phyloP scores from a whole-genome alignment of 2,797 vertebrate genomes.

The Anas flavirostris region DNA sequence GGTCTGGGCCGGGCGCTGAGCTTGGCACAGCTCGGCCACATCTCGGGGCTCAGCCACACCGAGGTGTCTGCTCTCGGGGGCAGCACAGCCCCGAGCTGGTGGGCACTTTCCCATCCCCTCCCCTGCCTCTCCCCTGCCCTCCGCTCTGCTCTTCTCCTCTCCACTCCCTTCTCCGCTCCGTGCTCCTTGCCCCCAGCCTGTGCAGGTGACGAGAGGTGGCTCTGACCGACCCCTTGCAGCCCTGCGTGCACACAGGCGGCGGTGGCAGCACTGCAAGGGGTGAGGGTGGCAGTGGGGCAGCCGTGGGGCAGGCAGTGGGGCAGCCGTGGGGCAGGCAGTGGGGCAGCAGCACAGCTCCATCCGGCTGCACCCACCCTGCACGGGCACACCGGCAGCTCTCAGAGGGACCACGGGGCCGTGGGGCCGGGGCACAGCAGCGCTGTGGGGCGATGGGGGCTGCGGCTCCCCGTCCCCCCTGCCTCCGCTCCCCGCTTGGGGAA shows the following conservation, averaged over 20 bases:
- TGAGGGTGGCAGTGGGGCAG: background rate
- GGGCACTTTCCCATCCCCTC: background rate
- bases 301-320: too few species aligned
- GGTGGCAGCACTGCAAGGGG: rapidly evolving
- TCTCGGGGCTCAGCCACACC: background rate
- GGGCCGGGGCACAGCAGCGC: background rate
- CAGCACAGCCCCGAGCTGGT: background rate
- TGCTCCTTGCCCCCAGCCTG: background rate
- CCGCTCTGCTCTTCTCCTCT: background rate
- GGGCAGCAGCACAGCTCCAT: background rate
- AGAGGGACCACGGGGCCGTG: rapidly evolving
- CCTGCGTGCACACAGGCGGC: background rate
- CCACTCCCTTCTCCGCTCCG: background rate
- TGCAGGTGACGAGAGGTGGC: background rate
- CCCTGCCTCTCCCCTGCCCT: background rate
- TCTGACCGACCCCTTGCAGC: background rate
- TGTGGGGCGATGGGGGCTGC: background rate
- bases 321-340: background rate
- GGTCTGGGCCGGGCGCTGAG: background rate
- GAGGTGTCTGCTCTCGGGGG: background rate
- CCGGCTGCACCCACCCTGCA: background rate
- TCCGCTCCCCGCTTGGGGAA: background rate
- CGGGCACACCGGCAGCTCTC: rapidly evolving
- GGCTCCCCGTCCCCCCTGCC: background rate
- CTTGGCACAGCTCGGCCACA: rapidly evolving